Evolutionary conservation across 2,113 vertebrate species (phyloP), one percentile per base, ranked within the genome.

Genomic region (Pseudorhombus dupliciocellatus): DNA sequence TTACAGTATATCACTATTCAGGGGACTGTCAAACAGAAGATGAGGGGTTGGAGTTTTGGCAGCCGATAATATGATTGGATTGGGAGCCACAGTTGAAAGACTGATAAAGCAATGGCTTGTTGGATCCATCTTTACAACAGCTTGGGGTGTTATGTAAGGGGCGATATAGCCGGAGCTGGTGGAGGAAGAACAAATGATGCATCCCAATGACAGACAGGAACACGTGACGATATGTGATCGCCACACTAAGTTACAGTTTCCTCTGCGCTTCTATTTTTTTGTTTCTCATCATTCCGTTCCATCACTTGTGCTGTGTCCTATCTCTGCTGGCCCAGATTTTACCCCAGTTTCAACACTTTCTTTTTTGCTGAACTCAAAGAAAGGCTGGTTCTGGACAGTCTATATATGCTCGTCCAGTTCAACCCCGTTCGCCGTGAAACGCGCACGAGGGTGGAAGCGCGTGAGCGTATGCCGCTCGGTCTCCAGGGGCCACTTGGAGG

Each of bases 61-160:
- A 83, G 79, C 31, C 46, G 24, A 44, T 16, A 0, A 75, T 79
- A 81, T 40, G 78, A 87, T 75, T 2, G 62, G 52, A 75, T 62
- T 42, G 90, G 79, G 84, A 88, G 79, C 60, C 59, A 65, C 72
- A 82, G 64, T 71, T 75, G 80, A 84, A 62, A 75, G 70, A 69
- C 60, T 68, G 81, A 88, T 88, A 66, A 88, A 84, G 73, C 77
- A 71, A 68, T 59, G 71, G 61, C 84, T 76, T 76, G 70, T 89
- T 89, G 87, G 81, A 89, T 66, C 56, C 80, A 54, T 83, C 80
- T 85, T 87, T 88, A 88, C 73, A 86, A 87, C 85, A 90, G 87
- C 81, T 89, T 77, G 89, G 76, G 84, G 81, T 80, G 75, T 90
- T 89, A 86, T 42, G 24, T 86, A 88, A 91, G 72, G 53, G 52